Evolutionary conservation across 1,140 invertebrate genomes (phyloP), one percentile per base, ranked within the genome.

Genomic region (Calliopsis andreniformis): DNA sequence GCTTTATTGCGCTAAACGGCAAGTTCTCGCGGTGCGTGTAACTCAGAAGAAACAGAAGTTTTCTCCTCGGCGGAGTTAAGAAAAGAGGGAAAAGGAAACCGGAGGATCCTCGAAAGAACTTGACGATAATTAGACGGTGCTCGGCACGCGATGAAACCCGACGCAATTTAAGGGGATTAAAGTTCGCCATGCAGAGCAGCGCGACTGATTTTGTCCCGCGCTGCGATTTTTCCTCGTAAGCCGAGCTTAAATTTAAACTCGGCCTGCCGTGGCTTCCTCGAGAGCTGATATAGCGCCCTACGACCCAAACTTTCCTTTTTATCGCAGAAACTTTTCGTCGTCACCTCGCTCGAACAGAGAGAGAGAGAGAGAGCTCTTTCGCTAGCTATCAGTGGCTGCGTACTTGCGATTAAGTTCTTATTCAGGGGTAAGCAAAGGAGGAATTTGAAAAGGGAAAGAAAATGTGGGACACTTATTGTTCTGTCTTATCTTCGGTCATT

Each of bases 1-100:
- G 61, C 72, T 75, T 82, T 82, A 82, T 82, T 76, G 68, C 79
- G 61, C 79, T 82, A 81, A 75, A 81, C 79, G 80, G 56, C 76
- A 76, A 80, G 64, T 80, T 77, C 62, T 35, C 25, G 42, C 56
- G 23, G 30, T 14, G 61, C 14, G 45, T 39, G 12, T 35, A 8
- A 0, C 16, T 30, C 7, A 12, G n/a, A 32, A 14, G n/a, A 55
- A 28, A 18, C 16, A n/a, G 18, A 64, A 64, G 28, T 32, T 20
- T 4, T 12, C 3, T 58, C 0, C 28, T 25, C 16, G 20, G 12
- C 45, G 25, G 51, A 35, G 18, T 62, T 30, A 20, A 35, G 0
- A 49, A 18, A 51, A 62, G 39, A 25, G 20, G 42, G 35, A 23
- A n/a, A 35, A 23, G 14, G 39, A 47, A 23, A 20, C 3, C 10